These are phyloP conservation scores for Oryzias celebensis DNA, from an alignment of 2,113 vertebrate species.

Conservation along the genomic window DNA sequence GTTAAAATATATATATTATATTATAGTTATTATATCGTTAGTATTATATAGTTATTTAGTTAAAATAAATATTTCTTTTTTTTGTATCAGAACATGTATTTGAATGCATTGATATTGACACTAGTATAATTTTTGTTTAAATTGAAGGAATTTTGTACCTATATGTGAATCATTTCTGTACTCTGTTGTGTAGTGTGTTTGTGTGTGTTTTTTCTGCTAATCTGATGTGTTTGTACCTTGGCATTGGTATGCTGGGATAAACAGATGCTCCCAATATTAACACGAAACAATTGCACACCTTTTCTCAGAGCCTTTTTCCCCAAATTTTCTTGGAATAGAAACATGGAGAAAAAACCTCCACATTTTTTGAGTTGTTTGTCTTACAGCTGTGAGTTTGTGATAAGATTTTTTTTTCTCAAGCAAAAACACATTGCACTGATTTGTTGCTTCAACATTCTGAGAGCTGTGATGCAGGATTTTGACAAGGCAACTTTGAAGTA, in stretches of 20 bases:
- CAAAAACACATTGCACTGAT: constrained; percentile 14
- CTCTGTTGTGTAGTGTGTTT: not conserved
- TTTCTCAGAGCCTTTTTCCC: not conserved
- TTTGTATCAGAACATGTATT: too few relatives aligned
- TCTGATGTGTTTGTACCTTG: not conserved
- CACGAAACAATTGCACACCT: not conserved
- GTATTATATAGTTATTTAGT: too few relatives aligned
- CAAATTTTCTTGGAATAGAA: not conserved
- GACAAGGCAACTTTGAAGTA: constrained; percentile 49
- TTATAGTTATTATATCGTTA: too few relatives aligned
- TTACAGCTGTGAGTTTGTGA: not conserved
- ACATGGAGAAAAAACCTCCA: constrained; percentile 4
- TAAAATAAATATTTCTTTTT: too few relatives aligned
- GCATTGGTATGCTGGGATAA: not conserved
- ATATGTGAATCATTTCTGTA: not conserved
- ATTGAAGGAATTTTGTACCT: not conserved
- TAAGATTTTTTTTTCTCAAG: constrained; percentile 1
- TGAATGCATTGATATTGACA: too few relatives aligned
- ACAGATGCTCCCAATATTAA: too few relatives aligned
- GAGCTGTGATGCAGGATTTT: constrained; percentile 31
- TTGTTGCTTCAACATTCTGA: constrained; percentile 35
- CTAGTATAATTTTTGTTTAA: too few relatives aligned
- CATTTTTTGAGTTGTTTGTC: not conserved
- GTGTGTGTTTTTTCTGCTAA: not conserved
- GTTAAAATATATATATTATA: too few relatives aligned